These are phyloP conservation scores for Ichneumon xanthorius DNA, from an alignment of 2,888 invertebrate genomes.

Conservation along the genomic window DNA sequence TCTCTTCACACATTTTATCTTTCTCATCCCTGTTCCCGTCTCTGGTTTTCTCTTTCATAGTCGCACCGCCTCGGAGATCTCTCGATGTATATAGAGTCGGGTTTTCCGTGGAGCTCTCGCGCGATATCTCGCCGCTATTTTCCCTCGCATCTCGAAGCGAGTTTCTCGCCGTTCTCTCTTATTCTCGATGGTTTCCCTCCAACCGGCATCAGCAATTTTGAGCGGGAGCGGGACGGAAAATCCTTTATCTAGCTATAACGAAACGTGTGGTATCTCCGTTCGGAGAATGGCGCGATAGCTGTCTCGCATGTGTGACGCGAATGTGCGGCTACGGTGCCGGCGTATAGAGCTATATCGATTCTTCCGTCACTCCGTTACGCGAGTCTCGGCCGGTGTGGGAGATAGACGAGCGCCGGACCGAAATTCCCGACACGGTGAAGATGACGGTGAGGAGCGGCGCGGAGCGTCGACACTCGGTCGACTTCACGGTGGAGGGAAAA, in stretches of 20 bases:
- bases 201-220: constrained; percentile 41
- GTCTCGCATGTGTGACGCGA: neutral
- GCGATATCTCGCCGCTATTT: constrained; percentile 21
- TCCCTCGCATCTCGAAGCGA: constrained; percentile 9
- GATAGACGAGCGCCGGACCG: neutral
- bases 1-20: constrained; percentile 27
- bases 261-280: neutral
- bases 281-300: constrained; percentile 3
- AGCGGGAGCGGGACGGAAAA: constrained; percentile 29
- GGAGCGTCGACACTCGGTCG: neutral
- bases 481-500: neutral
- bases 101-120: neutral
- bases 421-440: constrained; percentile 9
- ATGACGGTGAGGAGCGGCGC: constrained; percentile 5
- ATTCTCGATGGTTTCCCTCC: constrained; percentile 12
- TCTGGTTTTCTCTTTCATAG: neutral
- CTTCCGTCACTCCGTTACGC: constrained; percentile 32
- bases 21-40: constrained; percentile 8
- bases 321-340: too few species aligned
- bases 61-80: neutral
- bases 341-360: constrained; percentile 50
- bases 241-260: constrained; percentile 11
- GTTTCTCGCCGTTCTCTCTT: constrained; percentile 19
- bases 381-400: neutral
- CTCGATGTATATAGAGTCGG: neutral